Evolutionary conservation across 2,888 invertebrate species (phyloP).

Genomic region (Rotaria magnacalcarata): DNA sequence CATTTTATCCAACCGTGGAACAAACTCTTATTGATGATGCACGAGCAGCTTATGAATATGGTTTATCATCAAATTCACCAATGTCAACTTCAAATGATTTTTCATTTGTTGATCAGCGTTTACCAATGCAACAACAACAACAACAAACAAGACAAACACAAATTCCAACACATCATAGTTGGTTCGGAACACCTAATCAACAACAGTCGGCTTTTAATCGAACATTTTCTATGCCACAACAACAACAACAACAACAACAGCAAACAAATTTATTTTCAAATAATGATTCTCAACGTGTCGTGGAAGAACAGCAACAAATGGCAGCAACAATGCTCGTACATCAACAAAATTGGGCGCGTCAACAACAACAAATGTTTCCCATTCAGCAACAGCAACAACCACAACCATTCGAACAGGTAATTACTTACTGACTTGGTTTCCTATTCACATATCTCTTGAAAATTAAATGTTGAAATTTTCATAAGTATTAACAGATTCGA

Average conservation of each 20-base stretch:
- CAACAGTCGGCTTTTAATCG: background rate
- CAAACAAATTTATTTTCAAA: background rate
- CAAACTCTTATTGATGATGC: constrained; percentile 26
- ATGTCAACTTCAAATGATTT: background rate
- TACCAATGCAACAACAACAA: background rate
- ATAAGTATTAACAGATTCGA: too few relatives aligned
- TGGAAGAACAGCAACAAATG: constrained; percentile 5
- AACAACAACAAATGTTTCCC: background rate
- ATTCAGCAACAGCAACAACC: background rate
- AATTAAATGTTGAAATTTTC: too few relatives aligned
- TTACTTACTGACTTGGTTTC: too few relatives aligned
- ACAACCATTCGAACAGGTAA: constrained; percentile 20
- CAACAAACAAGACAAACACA: background rate
- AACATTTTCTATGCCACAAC: constrained; percentile 30
- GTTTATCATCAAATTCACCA: background rate
- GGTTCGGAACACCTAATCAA: constrained; percentile 12
- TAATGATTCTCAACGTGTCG: background rate
- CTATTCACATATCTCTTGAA: too few relatives aligned
- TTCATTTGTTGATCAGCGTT: constrained; percentile 20
- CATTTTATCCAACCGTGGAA: background rate
- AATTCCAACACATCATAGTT: background rate
- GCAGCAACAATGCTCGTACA: background rate
- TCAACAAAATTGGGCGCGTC: background rate
- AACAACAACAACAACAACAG: background rate
- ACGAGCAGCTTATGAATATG: background rate